phyloP scores from a whole-genome alignment of 2,113 vertebrate species.

The Actinemys pallida region DNA sequence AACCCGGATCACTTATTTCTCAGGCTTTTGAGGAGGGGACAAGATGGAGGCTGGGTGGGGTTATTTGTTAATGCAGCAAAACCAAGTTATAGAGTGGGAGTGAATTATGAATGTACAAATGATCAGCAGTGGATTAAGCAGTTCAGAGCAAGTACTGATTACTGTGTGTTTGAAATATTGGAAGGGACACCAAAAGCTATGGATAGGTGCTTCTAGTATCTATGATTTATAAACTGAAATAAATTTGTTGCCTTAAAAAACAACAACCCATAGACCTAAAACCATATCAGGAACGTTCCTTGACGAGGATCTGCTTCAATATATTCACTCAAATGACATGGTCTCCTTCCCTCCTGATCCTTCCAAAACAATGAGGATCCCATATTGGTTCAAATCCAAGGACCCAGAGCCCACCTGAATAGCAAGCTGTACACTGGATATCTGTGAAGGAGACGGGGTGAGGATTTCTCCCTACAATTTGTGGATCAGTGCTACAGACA shows the following conservation, averaged over 20 bases:
- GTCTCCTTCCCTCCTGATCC: background rate
- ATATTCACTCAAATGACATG: background rate
- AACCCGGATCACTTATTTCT: background rate
- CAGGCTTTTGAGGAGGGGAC: background rate
- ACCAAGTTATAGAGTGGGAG: background rate
- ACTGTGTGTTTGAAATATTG: background rate
- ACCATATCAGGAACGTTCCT: background rate
- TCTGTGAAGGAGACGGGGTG: constrained; percentile 46
- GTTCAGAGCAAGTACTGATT: background rate
- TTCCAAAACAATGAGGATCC: background rate
- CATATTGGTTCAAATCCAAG: background rate
- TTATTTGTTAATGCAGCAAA: constrained; percentile 1
- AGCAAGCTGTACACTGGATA: background rate
- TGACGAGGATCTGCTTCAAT: background rate
- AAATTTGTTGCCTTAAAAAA: background rate
- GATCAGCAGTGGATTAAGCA: background rate
- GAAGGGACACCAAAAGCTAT: background rate
- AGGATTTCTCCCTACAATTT: constrained; percentile 69
- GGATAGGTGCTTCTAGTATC: background rate
- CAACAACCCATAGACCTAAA: background rate
- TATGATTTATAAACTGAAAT: background rate
- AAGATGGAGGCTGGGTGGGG: background rate
- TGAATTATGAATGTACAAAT: accelerated
- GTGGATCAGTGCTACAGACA: constrained; percentile 65
- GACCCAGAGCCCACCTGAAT: background rate